Evolutionary conservation across 2,113 vertebrate genomes (phyloP).

Genomic region (Dascyllus trimaculatus): DNA sequence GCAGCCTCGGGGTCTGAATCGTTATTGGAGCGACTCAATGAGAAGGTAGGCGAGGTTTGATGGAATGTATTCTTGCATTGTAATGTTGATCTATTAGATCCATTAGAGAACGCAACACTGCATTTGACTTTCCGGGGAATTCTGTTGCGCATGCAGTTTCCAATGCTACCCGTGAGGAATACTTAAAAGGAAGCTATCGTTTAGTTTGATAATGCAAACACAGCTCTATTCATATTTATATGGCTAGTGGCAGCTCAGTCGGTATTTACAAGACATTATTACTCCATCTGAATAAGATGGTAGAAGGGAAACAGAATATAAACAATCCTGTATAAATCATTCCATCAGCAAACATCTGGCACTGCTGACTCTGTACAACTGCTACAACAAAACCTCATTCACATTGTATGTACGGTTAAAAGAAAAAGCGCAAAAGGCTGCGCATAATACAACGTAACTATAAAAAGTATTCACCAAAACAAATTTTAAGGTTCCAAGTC

Average conservation of each 20-base stretch:
- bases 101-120: slow-evolving; percentile 18
- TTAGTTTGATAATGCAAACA: slow-evolving; percentile 8
- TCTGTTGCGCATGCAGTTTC: not conserved
- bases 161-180: not conserved
- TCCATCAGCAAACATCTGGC: too few relatives aligned
- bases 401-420: too few relatives aligned
- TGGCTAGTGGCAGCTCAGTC: not conserved
- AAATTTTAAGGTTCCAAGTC: too few relatives aligned
- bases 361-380: too few relatives aligned
- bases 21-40: slow-evolving; percentile 25
- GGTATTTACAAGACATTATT: too few relatives aligned
- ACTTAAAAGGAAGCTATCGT: not conserved
- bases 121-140: slow-evolving; percentile 3
- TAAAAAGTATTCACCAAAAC: too few relatives aligned
- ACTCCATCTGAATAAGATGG: too few relatives aligned
- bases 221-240: not conserved
- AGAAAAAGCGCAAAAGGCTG: too few relatives aligned
- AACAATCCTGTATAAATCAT: too few relatives aligned
- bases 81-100: slow-evolving; percentile 40
- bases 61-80: slow-evolving; percentile 18
- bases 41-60: slow-evolving; percentile 8
- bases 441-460: too few relatives aligned
- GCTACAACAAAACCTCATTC: too few relatives aligned
- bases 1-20: slow-evolving; percentile 30
- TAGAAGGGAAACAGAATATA: too few relatives aligned